Evolutionary conservation across 1,140 invertebrate species (phyloP).

Genomic region (Drosophila miranda): DNA sequence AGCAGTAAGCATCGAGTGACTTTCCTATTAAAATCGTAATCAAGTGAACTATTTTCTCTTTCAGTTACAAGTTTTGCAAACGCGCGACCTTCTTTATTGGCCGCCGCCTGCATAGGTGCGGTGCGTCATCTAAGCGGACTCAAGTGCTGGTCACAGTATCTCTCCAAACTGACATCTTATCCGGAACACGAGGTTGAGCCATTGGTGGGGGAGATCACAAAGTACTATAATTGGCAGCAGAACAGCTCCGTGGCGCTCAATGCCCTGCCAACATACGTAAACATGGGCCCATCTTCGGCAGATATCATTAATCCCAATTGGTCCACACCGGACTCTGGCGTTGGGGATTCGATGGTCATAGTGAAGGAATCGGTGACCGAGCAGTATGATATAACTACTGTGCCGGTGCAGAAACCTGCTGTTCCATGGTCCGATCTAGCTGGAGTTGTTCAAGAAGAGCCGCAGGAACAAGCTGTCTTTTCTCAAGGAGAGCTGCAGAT

Average conservation of each 20-base stretch:
- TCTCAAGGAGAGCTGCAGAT: no score
- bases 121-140: conserved; percentile 50
- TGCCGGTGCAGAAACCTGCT: conserved; percentile 25
- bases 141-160: conserved; percentile 48
- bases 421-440: no score
- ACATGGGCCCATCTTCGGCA: no score
- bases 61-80: conserved; percentile 45
- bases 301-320: background rate
- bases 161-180: conserved; percentile 47
- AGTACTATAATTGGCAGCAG: conserved; percentile 28
- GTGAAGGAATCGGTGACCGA: conserved; percentile 7
- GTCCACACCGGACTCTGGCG: conserved; percentile 53
- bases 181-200: conserved; percentile 29
- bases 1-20: conserved; percentile 26
- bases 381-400: conserved; percentile 19
- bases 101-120: conserved; percentile 57
- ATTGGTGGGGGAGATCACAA: conserved; percentile 20
- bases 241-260: background rate
- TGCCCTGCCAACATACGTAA: background rate
- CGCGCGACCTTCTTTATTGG: conserved; percentile 49
- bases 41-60: no score
- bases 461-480: no score
- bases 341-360: conserved; percentile 27
- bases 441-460: no score
- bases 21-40: background rate